Conservation (phyloP, 2,797 vertebrate genomes). For the Amblyopsis hoosieri region DNA sequence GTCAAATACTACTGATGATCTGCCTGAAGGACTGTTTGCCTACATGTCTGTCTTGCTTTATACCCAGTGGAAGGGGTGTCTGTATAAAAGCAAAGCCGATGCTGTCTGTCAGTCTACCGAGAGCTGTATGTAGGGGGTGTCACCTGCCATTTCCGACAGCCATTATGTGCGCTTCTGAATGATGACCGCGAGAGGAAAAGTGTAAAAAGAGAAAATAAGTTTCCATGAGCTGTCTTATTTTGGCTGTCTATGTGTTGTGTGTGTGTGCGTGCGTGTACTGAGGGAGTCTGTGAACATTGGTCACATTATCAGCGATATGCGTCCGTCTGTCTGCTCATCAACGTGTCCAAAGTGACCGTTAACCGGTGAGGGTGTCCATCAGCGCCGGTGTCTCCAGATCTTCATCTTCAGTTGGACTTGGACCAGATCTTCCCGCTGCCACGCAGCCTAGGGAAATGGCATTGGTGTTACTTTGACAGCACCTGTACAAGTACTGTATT, state of each 20-base stretch:
- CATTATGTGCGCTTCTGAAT: slow-evolving; percentile 38
- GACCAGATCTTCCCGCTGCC: slow-evolving; percentile 98
- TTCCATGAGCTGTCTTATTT: slow-evolving; percentile 43
- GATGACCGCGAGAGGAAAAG: slow-evolving; percentile 19
- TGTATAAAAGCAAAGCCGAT: slow-evolving; percentile 23
- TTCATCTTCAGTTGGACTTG: slow-evolving; percentile 87
- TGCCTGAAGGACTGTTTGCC: slow-evolving; percentile 8
- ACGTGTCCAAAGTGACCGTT: slow-evolving; percentile 39
- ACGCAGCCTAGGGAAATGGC: slow-evolving; percentile 81
- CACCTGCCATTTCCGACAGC: slow-evolving; percentile 40
- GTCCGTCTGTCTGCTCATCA: slow-evolving; percentile 41
- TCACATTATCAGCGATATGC: slow-evolving; percentile 27
- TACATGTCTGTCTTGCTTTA: slow-evolving; percentile 22
- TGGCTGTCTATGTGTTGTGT: slow-evolving; percentile 22
- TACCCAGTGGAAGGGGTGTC: slow-evolving; percentile 31
- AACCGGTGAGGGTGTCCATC: slow-evolving; percentile 54
- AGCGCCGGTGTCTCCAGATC: slow-evolving; percentile 34
- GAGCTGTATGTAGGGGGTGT: slow-evolving; percentile 32
- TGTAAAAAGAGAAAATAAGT: slow-evolving; percentile 34
- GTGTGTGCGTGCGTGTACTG: neutral
- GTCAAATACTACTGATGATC: slow-evolving; percentile 48
- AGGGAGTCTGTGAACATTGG: slow-evolving; percentile 30
- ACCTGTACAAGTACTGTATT: no score
- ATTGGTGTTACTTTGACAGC: neutral
- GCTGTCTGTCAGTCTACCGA: slow-evolving; percentile 32